Base-by-base conservation (phyloP, 2,888 invertebrate species). In the Drosophila pegasa region DNA sequence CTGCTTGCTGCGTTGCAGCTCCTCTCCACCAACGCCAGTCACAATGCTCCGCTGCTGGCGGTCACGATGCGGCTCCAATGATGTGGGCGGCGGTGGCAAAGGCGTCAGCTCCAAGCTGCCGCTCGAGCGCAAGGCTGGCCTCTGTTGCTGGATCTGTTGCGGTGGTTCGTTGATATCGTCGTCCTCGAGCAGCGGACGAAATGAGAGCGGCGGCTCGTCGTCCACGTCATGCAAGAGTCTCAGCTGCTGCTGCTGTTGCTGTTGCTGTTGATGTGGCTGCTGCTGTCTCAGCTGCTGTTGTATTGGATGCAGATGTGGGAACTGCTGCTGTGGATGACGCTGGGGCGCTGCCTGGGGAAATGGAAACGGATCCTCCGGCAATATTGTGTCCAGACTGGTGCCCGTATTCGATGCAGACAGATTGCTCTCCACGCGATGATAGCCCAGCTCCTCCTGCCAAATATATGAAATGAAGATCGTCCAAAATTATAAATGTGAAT, bases 351-450 rank as follows among this genome's bases (percentile, higher is more conserved):
- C 88, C 52, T 78, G 80, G 1, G 89, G 87, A 65, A 91, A 90
- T 54, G 91, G 79, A 70, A 90, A 92, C 16, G 92, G 91, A 83
- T 91, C 92, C 76, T 92, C 92, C 12, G 92, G 91, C 29, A 92
- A 65, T 71, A 92, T 92, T 66, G 91, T 92, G 72, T 94, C 94
- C 69, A 95, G 91, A 68, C 94, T 94, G 25, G 94, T 94, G 89
- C 94, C 93, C 84, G 94, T 94, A 60, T 94, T 94, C 40, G 94
- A 94, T 35, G 94, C 92, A 2, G 94, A 94, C 14, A 94, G 91
- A 31, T 93, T 93, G 47, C 93, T 93, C 47, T 91, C 89, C 70
- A 92, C 92, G 55, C 92, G 89, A 20, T 91, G 91, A 78, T 92
- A 92, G 59, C 90, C 90, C 74, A 88, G 89, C 41, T 91, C 90